These are phyloP conservation scores for Phalanger gymnotis DNA, from an alignment of 2,797 vertebrate genomes.

Conservation along the genomic window DNA sequence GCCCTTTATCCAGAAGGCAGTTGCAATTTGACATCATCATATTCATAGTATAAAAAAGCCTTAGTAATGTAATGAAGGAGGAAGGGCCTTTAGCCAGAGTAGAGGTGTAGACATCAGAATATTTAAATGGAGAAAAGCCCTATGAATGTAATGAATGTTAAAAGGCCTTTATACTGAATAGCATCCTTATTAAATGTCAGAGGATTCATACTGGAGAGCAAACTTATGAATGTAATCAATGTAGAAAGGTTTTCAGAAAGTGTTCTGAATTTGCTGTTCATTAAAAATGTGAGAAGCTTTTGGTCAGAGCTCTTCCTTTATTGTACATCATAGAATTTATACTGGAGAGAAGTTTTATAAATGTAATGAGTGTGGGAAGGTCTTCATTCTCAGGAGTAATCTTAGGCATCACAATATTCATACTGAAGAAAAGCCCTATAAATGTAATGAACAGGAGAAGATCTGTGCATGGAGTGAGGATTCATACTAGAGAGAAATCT, in stretches of 20 bases:
- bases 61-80: not conserved
- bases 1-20: not conserved
- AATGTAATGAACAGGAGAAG: not conserved
- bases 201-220: not conserved
- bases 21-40: not conserved
- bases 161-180: not conserved
- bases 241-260: not conserved
- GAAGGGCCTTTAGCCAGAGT: not conserved
- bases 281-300: not conserved
- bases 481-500: too few relatives aligned
- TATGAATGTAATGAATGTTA: not conserved
- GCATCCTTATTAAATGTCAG: not conserved
- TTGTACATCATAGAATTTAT: not conserved
- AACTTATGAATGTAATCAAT: not conserved
- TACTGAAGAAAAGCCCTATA: not conserved
- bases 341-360: not conserved
- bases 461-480: not conserved
- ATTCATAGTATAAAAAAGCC: not conserved
- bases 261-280: not conserved
- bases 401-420: not conserved
- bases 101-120: not conserved
- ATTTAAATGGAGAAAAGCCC: not conserved
- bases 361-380: not conserved
- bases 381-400: not conserved
- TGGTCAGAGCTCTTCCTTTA: not conserved